Conservation (phyloP, 1,140 invertebrate genomes). For the Drosophila repletoides region DNA sequence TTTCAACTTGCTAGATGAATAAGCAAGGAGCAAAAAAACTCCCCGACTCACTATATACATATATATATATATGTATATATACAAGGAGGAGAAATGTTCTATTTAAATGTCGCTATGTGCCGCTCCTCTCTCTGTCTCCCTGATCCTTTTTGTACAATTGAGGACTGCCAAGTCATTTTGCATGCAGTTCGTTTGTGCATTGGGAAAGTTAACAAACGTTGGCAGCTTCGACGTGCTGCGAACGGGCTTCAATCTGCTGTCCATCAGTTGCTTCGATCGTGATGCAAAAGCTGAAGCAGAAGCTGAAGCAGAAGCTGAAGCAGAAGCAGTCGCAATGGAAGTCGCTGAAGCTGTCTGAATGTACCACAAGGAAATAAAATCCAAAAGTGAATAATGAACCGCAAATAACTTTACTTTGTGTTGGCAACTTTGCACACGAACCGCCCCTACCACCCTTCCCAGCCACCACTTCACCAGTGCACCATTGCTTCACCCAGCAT, state of each 20-base stretch:
- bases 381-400: constrained; percentile 81
- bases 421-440: constrained; percentile 25
- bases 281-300: constrained; percentile 11
- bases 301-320: not conserved
- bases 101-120: constrained; percentile 61
- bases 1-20: constrained; percentile 80
- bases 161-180: constrained; percentile 69
- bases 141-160: not conserved
- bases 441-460: not conserved
- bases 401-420: constrained; percentile 78
- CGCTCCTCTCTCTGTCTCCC: not conserved
- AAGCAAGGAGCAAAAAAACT: constrained; percentile 77
- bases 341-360: constrained; percentile 10
- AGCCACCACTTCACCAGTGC: not conserved
- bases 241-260: constrained; percentile 70
- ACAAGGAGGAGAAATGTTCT: constrained; percentile 63
- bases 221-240: constrained; percentile 53
- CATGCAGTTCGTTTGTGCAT: constrained; percentile 59
- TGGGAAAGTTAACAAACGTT: constrained; percentile 40
- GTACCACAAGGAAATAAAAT: constrained; percentile 69
- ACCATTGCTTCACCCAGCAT: not conserved
- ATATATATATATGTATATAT: too few relatives aligned
- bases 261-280: constrained; percentile 75
- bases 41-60: constrained; percentile 35
- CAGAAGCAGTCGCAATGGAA: not conserved